A percentile compares a stretch with the other conserved stretches of the same genome.
Evolutionary conservation across 2,888 invertebrate species (phyloP).

Genomic region (Heliconius sara): DNA sequence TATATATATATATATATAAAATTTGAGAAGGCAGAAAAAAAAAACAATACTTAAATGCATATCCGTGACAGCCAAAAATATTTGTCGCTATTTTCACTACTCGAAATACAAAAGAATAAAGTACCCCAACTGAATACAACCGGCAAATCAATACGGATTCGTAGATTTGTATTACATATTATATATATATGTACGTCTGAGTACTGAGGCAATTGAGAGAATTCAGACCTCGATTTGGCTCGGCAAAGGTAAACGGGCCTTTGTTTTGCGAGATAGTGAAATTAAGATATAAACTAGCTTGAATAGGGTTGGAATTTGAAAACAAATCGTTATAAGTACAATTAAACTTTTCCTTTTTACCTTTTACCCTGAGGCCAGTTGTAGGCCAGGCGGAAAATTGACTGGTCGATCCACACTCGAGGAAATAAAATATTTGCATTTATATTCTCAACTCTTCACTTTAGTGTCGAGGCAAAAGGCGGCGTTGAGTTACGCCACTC

Average conservation of each 20-base stretch:
- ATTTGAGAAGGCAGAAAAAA: too few species aligned
- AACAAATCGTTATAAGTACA: background rate
- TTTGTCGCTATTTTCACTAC: slow-evolving; percentile 1
- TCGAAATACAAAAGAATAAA: slow-evolving; percentile 34
- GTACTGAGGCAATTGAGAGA: slow-evolving; percentile 10
- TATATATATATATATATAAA: too few species aligned
- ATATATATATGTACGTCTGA: background rate
- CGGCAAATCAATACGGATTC: slow-evolving; percentile 29
- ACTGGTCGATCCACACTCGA: too few species aligned
- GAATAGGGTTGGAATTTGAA: background rate
- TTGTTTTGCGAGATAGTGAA: slow-evolving; percentile 10
- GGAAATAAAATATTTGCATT: too few species aligned
- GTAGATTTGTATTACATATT: slow-evolving; percentile 5
- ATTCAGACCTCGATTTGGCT: slow-evolving; percentile 2
- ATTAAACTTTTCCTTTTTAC: background rate
- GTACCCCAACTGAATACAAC: slow-evolving; percentile 21
- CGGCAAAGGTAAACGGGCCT: slow-evolving; percentile 17
- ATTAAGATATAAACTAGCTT: slow-evolving; percentile 1
- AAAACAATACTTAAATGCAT: background rate
- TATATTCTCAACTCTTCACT: too few species aligned
- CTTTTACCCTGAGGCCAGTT: too few species aligned
- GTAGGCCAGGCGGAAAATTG: too few species aligned
- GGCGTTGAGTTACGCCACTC: too few species aligned
- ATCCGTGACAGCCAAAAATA: background rate
- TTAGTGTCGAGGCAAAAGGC: too few species aligned